Evolutionary conservation across 2,888 invertebrate species (phyloP).

Genomic region (Torymus texanus): DNA sequence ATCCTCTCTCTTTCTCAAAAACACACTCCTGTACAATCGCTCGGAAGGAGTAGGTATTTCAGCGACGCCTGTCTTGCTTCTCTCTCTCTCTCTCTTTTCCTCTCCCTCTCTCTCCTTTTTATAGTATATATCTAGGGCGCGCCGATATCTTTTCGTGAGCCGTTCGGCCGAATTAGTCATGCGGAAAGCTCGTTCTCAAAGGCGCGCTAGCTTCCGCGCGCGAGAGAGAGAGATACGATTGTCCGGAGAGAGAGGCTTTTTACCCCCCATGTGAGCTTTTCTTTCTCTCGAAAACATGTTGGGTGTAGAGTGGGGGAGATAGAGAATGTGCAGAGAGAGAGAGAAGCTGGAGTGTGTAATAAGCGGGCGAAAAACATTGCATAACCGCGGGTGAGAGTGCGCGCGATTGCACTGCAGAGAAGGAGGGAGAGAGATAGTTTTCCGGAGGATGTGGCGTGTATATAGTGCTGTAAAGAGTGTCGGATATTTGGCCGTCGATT

Average conservation of each 20-base stretch:
- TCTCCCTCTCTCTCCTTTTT: conserved; percentile 1
- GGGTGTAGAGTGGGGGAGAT: too few relatives aligned
- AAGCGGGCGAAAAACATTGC: too few relatives aligned
- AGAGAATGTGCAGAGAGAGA: too few relatives aligned
- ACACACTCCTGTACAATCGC: conserved; percentile 9
- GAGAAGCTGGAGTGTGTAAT: too few relatives aligned
- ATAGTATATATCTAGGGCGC: conserved; percentile 16
- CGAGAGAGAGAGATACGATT: conserved; percentile 43
- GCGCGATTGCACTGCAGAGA: too few relatives aligned
- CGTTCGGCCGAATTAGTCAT: conserved; percentile 47
- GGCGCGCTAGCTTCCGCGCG: conserved; percentile 11
- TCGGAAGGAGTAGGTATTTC: conserved; percentile 31
- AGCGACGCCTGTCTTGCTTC: conserved; percentile 8
- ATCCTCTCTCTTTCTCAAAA: not conserved
- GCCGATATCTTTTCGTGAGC: conserved; percentile 54
- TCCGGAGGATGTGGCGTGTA: too few relatives aligned
- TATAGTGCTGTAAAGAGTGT: too few relatives aligned
- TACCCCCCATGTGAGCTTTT: not conserved
- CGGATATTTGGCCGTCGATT: too few relatives aligned
- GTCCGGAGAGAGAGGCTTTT: not conserved
- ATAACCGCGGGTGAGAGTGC: too few relatives aligned
- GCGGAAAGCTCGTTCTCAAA: conserved; percentile 53
- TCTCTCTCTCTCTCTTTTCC: not conserved
- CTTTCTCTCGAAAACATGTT: not conserved
- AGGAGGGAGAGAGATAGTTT: too few relatives aligned